phyloP scores from a whole-genome alignment of 2,888 invertebrate genomes.

The Cenopis cana region DNA sequence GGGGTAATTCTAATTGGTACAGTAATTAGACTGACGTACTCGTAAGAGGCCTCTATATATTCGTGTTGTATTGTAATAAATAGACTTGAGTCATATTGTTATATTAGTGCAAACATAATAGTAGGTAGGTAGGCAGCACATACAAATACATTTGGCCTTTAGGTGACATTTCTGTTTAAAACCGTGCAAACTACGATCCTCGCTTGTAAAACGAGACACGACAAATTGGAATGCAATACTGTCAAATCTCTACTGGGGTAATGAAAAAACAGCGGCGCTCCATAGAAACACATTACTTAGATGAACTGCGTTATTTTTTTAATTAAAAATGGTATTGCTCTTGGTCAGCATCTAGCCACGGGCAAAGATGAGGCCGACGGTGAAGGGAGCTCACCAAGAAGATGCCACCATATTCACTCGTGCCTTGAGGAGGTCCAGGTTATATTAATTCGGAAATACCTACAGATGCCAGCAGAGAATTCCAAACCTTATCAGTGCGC shows the following conservation, averaged over 20 bases:
- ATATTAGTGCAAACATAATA: not conserved
- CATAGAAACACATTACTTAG: not conserved
- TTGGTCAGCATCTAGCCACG: too few relatives aligned
- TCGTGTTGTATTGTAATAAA: conserved; percentile 18
- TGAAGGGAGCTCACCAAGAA: too few relatives aligned
- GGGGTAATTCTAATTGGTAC: conserved; percentile 39
- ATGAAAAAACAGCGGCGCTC: conserved; percentile 1
- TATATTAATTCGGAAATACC: too few relatives aligned
- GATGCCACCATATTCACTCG: too few relatives aligned
- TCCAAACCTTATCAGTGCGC: too few relatives aligned
- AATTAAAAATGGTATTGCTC: too few relatives aligned
- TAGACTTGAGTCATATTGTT: conserved; percentile 9
- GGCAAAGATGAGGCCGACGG: too few relatives aligned
- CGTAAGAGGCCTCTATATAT: conserved; percentile 22
- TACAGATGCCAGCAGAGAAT: too few relatives aligned
- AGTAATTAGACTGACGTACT: conserved; percentile 39
- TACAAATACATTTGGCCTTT: conserved; percentile 25
- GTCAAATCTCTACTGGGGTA: not conserved
- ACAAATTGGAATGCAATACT: conserved; percentile 31
- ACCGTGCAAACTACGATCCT: conserved; percentile 7
- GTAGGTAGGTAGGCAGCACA: not conserved
- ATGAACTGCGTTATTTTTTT: not conserved
- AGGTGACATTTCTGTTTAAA: conserved; percentile 25
- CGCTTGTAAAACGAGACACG: conserved; percentile 18
- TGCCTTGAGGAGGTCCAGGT: too few relatives aligned